These are phyloP conservation scores for Marronus borbonicus DNA, from an alignment of 2,888 invertebrate species.

Conservation along the genomic window DNA sequence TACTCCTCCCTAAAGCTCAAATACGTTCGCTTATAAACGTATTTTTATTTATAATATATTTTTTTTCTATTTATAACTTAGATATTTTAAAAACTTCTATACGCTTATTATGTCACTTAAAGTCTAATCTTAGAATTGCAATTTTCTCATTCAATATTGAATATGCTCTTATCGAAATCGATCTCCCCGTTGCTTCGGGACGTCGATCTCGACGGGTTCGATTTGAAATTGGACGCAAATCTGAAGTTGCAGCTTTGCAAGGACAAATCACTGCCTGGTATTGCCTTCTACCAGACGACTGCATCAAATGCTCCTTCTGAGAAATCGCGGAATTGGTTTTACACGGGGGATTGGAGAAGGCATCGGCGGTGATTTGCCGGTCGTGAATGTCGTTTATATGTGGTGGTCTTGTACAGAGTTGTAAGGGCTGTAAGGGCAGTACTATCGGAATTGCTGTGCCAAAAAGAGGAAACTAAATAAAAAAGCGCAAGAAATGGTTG, in stretches of 20 bases:
- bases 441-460: conserved; percentile 65
- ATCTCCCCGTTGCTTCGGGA: neutral
- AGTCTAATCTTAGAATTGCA: conserved; percentile 9
- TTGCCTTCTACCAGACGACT: conserved; percentile 42
- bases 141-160: conserved; percentile 6
- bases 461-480: conserved; percentile 56
- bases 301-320: conserved; percentile 53
- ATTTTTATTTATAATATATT: neutral
- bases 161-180: conserved; percentile 6
- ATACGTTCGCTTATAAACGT: neutral
- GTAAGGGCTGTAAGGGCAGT: conserved; percentile 55
- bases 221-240: conserved; percentile 56
- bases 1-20: neutral
- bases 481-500: conserved; percentile 58
- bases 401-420: conserved; percentile 50
- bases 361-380: conserved; percentile 14
- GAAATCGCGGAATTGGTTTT: neutral
- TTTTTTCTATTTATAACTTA: neutral
- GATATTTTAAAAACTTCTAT: conserved; percentile 1
- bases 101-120: conserved; percentile 12
- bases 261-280: conserved; percentile 55
- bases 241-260: conserved; percentile 59
- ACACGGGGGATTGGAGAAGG: conserved; percentile 3
- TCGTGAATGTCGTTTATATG: conserved; percentile 42
- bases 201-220: conserved; percentile 9